Percentiles rank a stretch among this genome's conserved stretches.
phyloP scores from a whole-genome alignment of 2,888 invertebrate species.

The Carpatolechia fugitivella region DNA sequence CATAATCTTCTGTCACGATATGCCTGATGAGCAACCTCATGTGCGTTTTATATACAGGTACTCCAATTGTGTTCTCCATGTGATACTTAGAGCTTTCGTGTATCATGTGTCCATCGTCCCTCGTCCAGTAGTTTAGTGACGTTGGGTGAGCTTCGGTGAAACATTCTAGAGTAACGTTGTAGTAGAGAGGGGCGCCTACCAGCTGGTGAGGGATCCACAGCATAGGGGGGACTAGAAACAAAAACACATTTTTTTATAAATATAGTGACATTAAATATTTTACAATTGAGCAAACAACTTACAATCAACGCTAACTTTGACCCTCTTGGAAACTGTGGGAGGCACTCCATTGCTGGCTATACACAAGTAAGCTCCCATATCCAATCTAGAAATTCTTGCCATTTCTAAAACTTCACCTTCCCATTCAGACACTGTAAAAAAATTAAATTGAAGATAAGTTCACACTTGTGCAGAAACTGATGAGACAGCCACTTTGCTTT shows the following conservation, averaged over 20 bases:
- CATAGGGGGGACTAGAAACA: slow-evolving; percentile 91
- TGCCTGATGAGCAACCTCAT: slow-evolving; percentile 91
- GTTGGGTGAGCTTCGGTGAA: slow-evolving; percentile 95
- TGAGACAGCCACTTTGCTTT: slow-evolving; percentile 1
- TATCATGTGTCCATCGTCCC: slow-evolving; percentile 93
- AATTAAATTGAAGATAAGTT: background rate
- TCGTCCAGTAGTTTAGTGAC: slow-evolving; percentile 94
- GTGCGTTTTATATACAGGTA: slow-evolving; percentile 90
- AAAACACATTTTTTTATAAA: background rate
- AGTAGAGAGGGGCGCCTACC: slow-evolving; percentile 90
- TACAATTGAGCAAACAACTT: slow-evolving; percentile 71
- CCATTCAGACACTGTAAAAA: slow-evolving; percentile 86
- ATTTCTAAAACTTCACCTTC: slow-evolving; percentile 91
- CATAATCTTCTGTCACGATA: slow-evolving; percentile 89
- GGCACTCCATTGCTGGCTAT: slow-evolving; percentile 95
- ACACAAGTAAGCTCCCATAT: slow-evolving; percentile 95
- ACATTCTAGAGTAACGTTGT: slow-evolving; percentile 91
- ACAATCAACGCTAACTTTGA: slow-evolving; percentile 97
- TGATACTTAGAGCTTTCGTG: slow-evolving; percentile 91
- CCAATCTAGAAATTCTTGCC: slow-evolving; percentile 89
- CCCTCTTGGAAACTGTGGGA: slow-evolving; percentile 93
- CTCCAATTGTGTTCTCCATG: slow-evolving; percentile 84
- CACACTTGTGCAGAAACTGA: background rate
- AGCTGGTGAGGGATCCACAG: slow-evolving; percentile 94
- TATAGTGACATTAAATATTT: background rate